Percentiles rank a stretch among this genome's conserved stretches.
phyloP scores from a whole-genome alignment of 2,113 vertebrate species.

The Diadophis punctatus region DNA sequence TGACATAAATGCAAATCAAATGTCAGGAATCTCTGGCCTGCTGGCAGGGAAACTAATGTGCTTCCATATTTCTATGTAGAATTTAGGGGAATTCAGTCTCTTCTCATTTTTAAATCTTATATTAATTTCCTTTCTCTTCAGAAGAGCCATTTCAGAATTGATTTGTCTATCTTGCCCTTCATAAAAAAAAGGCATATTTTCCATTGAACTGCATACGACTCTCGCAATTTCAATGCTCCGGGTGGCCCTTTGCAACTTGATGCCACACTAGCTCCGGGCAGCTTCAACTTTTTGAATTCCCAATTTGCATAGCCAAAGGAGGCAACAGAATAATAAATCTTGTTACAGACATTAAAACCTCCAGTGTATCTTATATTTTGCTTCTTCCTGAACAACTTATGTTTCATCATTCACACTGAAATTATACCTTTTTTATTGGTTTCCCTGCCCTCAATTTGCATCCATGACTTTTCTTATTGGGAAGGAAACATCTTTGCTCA shows the following conservation, averaged over 20 bases:
- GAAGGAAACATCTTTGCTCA: neutral
- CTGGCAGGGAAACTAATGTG: neutral
- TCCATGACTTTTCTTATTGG: neutral
- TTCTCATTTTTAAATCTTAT: neutral
- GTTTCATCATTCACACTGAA: neutral
- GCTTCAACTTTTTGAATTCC: neutral
- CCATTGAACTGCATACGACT: neutral
- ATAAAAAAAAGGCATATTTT: neutral
- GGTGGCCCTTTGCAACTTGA: neutral
- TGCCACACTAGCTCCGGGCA: neutral
- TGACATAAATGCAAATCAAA: neutral
- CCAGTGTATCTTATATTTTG: neutral
- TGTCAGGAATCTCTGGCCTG: neutral
- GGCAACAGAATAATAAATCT: neutral
- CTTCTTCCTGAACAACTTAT: accelerated
- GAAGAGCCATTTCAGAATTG: neutral
- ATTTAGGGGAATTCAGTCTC: neutral
- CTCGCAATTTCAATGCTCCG: neutral
- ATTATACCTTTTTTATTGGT: neutral
- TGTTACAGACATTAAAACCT: neutral
- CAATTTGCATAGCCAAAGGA: neutral
- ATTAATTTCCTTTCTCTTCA: slow-evolving; percentile 7
- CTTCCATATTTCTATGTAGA: neutral
- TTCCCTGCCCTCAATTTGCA: neutral
- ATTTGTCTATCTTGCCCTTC: neutral